phyloP scores from a whole-genome alignment of 2,113 vertebrate genomes.

The Corvus moneduloides region DNA sequence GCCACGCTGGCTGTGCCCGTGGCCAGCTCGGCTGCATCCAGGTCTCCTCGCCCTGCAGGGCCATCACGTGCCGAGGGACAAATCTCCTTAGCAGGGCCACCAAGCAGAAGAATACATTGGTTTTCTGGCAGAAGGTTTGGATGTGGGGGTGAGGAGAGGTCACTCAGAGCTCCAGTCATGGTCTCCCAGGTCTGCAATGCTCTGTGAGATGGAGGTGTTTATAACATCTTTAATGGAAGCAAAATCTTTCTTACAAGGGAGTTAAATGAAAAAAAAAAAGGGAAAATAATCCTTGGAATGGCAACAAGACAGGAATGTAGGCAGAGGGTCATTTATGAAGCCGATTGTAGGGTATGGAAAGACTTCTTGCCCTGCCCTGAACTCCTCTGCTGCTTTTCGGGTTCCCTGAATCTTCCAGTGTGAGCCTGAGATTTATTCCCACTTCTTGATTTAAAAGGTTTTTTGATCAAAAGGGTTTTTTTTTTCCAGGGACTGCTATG shows the following conservation, averaged over 20 bases:
- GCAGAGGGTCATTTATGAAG: not conserved
- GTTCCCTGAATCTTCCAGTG: not conserved
- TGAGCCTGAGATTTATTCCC: not conserved
- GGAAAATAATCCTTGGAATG: not conserved
- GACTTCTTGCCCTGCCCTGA: not conserved
- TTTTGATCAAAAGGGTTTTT: not conserved
- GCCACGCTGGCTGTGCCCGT: rapidly evolving
- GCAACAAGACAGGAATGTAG: not conserved
- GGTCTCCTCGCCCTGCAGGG: not conserved
- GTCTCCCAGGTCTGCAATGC: not conserved
- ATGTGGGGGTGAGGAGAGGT: not conserved
- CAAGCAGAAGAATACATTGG: not conserved
- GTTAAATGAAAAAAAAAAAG: not conserved
- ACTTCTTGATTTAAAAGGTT: not conserved
- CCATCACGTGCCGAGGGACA: rapidly evolving
- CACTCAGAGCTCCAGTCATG: not conserved
- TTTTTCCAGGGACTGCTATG: not conserved
- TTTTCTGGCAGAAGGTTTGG: not conserved
- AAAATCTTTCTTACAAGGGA: not conserved
- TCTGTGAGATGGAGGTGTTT: not conserved
- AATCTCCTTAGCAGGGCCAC: not conserved
- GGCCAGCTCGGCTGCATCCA: not conserved
- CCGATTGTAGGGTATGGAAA: not conserved
- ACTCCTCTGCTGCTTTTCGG: not conserved
- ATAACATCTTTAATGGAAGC: not conserved